These are phyloP conservation scores for Neolamprologus devosi DNA, from an alignment of 2,113 vertebrate species.

Conservation along the genomic window DNA sequence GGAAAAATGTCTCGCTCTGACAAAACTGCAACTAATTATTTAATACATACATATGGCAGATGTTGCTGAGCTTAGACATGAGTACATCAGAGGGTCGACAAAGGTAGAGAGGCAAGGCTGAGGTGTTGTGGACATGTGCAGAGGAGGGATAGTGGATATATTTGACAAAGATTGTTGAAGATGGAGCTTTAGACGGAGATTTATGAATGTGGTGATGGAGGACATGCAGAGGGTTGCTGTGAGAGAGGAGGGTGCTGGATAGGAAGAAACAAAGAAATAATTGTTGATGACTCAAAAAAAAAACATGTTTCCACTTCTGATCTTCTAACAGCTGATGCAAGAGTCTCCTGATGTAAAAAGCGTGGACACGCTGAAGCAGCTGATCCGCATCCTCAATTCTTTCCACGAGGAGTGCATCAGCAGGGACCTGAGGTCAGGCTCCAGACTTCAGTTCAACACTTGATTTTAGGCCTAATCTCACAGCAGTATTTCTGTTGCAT, in stretches of 20 bases:
- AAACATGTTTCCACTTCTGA: background rate
- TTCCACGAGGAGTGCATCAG: conserved; percentile 52
- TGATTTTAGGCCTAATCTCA: background rate
- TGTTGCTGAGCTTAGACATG: rapidly evolving
- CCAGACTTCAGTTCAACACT: background rate
- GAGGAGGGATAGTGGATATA: background rate
- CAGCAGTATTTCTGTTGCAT: background rate
- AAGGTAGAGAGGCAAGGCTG: background rate
- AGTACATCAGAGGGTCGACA: background rate
- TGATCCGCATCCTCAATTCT: conserved; percentile 68
- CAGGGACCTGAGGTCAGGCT: conserved; percentile 53
- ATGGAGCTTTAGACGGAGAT: rapidly evolving
- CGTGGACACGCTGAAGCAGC: conserved; percentile 26
- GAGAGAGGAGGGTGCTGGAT: background rate
- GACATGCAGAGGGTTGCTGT: background rate
- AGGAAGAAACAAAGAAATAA: background rate
- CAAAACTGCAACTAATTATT: background rate
- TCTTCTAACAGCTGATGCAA: conserved; percentile 60
- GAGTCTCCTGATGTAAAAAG: conserved; percentile 49
- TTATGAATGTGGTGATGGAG: rapidly evolving
- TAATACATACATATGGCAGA: background rate
- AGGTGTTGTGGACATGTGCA: background rate
- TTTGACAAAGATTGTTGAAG: background rate
- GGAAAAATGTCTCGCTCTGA: background rate
- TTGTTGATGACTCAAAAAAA: background rate